A percentile compares a stretch with the other conserved stretches of the same genome.
phyloP scores from a whole-genome alignment of 1,140 invertebrate species.

The Micrasema minimum region DNA sequence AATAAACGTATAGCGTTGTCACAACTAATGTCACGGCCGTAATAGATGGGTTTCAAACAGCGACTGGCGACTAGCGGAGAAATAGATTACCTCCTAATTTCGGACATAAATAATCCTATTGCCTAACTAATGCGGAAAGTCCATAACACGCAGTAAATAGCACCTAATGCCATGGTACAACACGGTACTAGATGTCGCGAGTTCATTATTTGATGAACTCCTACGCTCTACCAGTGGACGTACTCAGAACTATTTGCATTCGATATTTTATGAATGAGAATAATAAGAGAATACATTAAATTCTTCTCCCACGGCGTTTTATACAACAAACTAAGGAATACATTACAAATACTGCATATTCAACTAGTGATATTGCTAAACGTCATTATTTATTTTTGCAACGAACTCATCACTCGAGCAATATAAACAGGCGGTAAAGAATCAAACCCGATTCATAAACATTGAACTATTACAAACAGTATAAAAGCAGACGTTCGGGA shows the following conservation, averaged over 20 bases:
- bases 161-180: too few relatives aligned
- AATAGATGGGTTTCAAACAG: conserved; percentile 10
- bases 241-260: not conserved
- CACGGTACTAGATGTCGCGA: too few relatives aligned
- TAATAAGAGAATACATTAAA: not conserved
- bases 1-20: conserved; percentile 10
- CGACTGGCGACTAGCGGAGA: not conserved
- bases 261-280: not conserved
- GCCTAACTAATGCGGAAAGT: not conserved
- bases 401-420: too few relatives aligned
- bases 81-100: conserved; percentile 24
- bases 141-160: too few relatives aligned
- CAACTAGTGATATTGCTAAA: too few relatives aligned
- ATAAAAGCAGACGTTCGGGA: too few relatives aligned
- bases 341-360: not conserved
- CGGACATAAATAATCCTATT: not conserved
- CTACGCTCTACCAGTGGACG: too few relatives aligned
- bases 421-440: too few relatives aligned
- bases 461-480: too few relatives aligned
- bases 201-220: too few relatives aligned
- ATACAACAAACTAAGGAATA: not conserved
- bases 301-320: not conserved
- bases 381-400: too few relatives aligned
- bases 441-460: too few relatives aligned
- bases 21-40: not conserved